phyloP scores from a whole-genome alignment of 2,113 vertebrate species.

The Oncorhynchus nerka region DNA sequence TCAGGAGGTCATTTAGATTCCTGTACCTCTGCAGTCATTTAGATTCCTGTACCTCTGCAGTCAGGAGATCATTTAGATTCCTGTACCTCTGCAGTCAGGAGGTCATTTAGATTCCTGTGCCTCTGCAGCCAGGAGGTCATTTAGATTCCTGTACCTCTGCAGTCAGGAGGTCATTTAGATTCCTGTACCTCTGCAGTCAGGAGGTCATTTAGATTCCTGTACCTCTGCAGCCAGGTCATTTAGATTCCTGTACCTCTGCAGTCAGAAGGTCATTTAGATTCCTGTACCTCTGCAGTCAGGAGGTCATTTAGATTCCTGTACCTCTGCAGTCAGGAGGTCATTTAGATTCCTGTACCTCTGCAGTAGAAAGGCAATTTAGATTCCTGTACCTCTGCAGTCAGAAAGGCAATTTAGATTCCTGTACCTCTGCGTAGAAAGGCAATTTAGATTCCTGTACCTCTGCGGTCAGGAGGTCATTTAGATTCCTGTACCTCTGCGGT shows the following conservation, averaged over 20 bases:
- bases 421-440: slow-evolving; percentile 21
- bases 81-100: no score
- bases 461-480: not conserved
- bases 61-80: slow-evolving; percentile 3
- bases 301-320: not conserved
- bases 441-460: no score
- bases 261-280: slow-evolving; percentile 41
- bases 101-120: slow-evolving; percentile 18
- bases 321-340: not conserved
- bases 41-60: no score
- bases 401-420: slow-evolving; percentile 52
- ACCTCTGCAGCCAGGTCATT: slow-evolving; percentile 14
- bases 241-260: no score
- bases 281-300: slow-evolving; percentile 28
- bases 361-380: slow-evolving; percentile 10
- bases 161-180: slow-evolving; percentile 4
- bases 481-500: no score
- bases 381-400: not conserved
- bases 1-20: slow-evolving; percentile 44
- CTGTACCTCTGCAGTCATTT: slow-evolving; percentile 11
- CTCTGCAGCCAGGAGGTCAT: not conserved
- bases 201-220: slow-evolving; percentile 17
- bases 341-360: not conserved
- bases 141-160: slow-evolving; percentile 39
- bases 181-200: no score